Evolutionary conservation across 1,140 invertebrate genomes (phyloP), one percentile per base, ranked within the genome.

Genomic region (Bombus ignitus): DNA sequence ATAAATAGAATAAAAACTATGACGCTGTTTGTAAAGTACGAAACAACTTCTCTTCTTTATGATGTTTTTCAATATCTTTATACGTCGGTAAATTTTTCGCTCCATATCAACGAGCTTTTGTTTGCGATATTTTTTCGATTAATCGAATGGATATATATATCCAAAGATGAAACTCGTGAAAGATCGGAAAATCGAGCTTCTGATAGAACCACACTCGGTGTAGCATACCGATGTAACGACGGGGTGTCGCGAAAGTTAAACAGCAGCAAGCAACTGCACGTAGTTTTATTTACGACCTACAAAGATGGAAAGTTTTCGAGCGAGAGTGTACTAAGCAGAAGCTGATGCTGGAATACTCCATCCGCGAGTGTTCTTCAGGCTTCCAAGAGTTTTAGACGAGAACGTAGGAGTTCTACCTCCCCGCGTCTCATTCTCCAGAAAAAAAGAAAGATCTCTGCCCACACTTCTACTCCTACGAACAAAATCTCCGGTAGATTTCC

Each of bases 261-360:
- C 44, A 68, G 25, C 32, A 32, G 68, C 25, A 5, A 62, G 13
- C 28, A 35, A 13, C n/a, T 8, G 15, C 18, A 39, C 28, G 15
- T 65, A 65, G 42, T 71, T 80, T 47, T 80, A 70, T 80, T 80
- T 80, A 32, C 65, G 44, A 47, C 32, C 66, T 53, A 37, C 65
- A 80, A 53, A 53, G 78, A 80, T 57, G 74, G 13, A 76, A 57
- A 76, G 78, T 80, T 80, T 80, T 80, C 65, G 32, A 53, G 15
- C 66, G 32, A 12, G 65, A 80, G 66, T 80, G 78, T 70, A 80
- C 65, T 44, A 12, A 75, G 47, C 25, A 13, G 42, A 9, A 57
- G 32, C 35, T 37, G 53, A 76, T 12, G 78, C 65, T 70, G n/a
- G 78, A 80, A 70, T 71, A 47, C 65, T 70, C 74, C 74, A 76